Percentiles rank a stretch among this genome's conserved stretches.
Evolutionary conservation across 2,888 invertebrate genomes (phyloP).

Genomic region (Thereva unica): DNA sequence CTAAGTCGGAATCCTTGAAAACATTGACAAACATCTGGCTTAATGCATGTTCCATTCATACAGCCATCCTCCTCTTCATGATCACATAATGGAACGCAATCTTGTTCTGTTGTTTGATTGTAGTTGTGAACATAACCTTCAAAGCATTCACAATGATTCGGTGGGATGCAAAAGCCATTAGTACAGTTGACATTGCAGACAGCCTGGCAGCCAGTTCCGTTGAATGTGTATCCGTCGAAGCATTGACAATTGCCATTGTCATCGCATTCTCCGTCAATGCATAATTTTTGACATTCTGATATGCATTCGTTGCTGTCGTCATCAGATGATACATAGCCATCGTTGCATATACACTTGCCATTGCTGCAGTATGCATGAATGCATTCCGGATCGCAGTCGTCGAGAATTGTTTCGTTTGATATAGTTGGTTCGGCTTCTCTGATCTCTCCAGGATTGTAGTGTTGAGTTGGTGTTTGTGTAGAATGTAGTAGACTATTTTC

Average conservation of each 20-base stretch:
- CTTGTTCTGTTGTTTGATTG: slow-evolving; percentile 18
- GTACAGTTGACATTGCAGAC: slow-evolving; percentile 64
- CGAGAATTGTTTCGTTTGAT: neutral
- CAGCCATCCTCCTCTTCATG: slow-evolving; percentile 33
- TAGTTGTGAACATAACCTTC: slow-evolving; percentile 32
- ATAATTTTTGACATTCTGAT: slow-evolving; percentile 17
- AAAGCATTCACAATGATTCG: slow-evolving; percentile 44
- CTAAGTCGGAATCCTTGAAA: slow-evolving; percentile 52
- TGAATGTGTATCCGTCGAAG: slow-evolving; percentile 52
- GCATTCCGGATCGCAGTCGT: neutral
- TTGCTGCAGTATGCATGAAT: neutral
- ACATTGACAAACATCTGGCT: slow-evolving; percentile 59
- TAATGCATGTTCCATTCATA: slow-evolving; percentile 48
- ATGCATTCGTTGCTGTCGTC: slow-evolving; percentile 48
- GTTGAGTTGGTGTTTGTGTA: neutral
- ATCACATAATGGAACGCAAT: slow-evolving; percentile 26
- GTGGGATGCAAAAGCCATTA: slow-evolving; percentile 53
- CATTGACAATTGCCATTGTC: slow-evolving; percentile 51
- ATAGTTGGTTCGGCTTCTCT: neutral
- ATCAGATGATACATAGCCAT: neutral
- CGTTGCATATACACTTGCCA: slow-evolving; percentile 2
- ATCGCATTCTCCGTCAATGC: slow-evolving; percentile 26
- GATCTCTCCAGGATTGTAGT: neutral
- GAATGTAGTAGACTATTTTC: too few species aligned
- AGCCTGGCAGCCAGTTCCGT: slow-evolving; percentile 61